A percentile compares a stretch with the other conserved stretches of the same genome.
phyloP scores from a whole-genome alignment of 2,113 vertebrate genomes.

The Sula dactylatra region DNA sequence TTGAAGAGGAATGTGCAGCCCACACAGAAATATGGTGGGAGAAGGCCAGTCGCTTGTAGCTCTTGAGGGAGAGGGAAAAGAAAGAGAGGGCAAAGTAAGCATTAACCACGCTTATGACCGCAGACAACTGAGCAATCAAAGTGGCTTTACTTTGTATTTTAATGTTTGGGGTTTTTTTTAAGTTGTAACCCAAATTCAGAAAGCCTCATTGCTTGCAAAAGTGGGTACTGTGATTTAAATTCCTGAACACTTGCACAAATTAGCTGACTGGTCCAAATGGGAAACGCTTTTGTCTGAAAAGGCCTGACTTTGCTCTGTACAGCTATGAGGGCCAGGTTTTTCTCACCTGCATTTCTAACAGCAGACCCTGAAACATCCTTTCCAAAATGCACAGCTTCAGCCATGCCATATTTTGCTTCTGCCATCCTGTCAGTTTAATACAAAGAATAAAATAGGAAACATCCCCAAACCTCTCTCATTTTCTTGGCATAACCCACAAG shows the following conservation, averaged over 20 bases:
- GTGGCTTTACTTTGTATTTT: not conserved
- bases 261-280: not conserved
- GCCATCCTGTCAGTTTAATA: not conserved
- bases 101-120: not conserved
- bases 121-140: not conserved
- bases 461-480: constrained; percentile 24
- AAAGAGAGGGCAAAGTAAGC: not conserved
- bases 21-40: not conserved
- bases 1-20: not conserved
- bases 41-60: not conserved
- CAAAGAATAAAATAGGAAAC: not conserved
- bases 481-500: constrained; percentile 44
- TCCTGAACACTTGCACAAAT: not conserved
- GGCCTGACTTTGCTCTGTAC: not conserved
- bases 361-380: not conserved
- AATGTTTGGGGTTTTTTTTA: not conserved
- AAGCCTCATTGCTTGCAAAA: not conserved
- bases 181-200: not conserved
- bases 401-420: not conserved
- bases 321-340: not conserved
- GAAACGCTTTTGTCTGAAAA: constrained; percentile 1
- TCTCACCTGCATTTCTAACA: not conserved
- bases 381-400: not conserved
- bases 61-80: fast-evolving
- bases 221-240: not conserved